These are phyloP conservation scores for Hemiscyllium ocellatum DNA, from an alignment of 2,113 vertebrate genomes.

Conservation along the genomic window DNA sequence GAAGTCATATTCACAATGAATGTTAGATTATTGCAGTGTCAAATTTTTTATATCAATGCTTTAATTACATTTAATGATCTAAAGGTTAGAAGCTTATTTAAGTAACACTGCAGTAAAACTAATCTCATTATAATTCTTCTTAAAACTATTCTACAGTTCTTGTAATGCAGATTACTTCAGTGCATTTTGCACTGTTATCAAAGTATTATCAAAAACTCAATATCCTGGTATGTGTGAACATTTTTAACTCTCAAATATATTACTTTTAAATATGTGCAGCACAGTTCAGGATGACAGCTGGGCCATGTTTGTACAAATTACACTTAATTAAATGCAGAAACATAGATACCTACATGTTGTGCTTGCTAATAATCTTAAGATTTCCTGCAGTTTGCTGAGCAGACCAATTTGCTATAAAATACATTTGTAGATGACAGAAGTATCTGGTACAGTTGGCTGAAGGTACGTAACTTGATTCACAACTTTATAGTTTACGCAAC, in stretches of 20 bases:
- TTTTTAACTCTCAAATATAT: not conserved
- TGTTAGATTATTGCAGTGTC: not conserved
- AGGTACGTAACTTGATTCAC: constrained; percentile 3
- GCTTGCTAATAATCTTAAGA: constrained; percentile 15
- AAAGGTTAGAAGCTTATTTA: not conserved
- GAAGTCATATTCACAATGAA: not conserved
- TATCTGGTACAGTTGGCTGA: not conserved
- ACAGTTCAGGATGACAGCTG: not conserved
- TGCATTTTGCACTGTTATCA: not conserved
- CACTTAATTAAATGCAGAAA: constrained; percentile 22
- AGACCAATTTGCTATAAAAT: not conserved
- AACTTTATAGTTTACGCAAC: not conserved
- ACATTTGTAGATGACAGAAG: constrained; percentile 18
- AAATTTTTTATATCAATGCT: not conserved
- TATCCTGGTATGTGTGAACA: not conserved
- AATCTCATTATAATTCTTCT: not conserved
- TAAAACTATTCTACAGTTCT: not conserved
- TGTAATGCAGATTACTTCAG: not conserved
- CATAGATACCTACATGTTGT: constrained; percentile 1
- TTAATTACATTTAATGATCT: not conserved
- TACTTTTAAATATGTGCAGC: not conserved
- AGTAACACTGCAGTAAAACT: not conserved
- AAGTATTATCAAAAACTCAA: not conserved
- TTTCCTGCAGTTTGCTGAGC: constrained; percentile 18
- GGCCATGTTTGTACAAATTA: constrained; percentile 7